Evolutionary conservation across 2,113 vertebrate species (phyloP).

Genomic region (Cyprinodon brontotheroides): DNA sequence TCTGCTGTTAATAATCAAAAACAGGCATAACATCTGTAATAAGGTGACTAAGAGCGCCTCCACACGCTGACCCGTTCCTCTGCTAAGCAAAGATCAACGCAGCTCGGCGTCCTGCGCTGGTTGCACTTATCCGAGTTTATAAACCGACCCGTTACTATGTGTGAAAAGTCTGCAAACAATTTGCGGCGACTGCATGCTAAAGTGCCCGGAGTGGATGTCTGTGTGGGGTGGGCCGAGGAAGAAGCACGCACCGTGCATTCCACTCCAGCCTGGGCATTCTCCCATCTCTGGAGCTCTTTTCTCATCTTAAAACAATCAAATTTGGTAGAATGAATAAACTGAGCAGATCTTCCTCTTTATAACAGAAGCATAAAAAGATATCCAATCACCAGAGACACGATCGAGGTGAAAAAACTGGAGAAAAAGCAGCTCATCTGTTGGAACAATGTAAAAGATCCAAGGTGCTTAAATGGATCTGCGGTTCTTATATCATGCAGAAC

Average conservation of each 20-base stretch:
- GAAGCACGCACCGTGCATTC: conserved; percentile 72
- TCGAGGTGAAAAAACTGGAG: neutral
- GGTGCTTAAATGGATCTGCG: neutral
- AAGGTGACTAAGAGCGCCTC: neutral
- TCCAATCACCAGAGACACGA: too few relatives aligned
- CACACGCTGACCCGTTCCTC: neutral
- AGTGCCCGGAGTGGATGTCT: conserved; percentile 55
- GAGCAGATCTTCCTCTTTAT: neutral
- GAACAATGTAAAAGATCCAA: neutral
- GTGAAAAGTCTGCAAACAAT: conserved; percentile 85
- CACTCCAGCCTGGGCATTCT: conserved; percentile 40
- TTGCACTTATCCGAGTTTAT: conserved; percentile 79
- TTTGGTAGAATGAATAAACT: neutral
- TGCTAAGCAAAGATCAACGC: conserved; percentile 50
- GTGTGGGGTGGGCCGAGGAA: conserved; percentile 34
- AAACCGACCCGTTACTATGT: conserved; percentile 81
- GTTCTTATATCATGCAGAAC: neutral
- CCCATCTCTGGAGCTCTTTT: conserved; percentile 7
- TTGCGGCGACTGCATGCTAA: conserved; percentile 77
- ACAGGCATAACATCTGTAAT: neutral
- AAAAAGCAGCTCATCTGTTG: too few relatives aligned
- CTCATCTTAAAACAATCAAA: neutral
- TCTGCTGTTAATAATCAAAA: conserved; percentile 50
- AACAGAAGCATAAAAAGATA: neutral
- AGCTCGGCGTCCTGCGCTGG: conserved; percentile 49